phyloP scores from a whole-genome alignment of 2,888 invertebrate species.

The Macrosiphum euphorbiae region DNA sequence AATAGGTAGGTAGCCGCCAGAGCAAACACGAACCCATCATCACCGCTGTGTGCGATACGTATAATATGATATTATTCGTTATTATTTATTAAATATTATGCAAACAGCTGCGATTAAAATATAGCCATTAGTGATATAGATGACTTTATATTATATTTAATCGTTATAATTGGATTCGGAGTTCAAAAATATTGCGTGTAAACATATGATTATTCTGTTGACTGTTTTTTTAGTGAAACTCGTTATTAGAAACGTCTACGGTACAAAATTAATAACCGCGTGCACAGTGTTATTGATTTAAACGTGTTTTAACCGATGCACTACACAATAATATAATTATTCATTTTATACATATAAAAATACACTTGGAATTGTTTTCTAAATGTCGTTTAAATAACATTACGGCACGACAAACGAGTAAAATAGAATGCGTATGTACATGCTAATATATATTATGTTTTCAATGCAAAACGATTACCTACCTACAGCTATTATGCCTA shows the following conservation, averaged over 20 bases:
- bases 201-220: neutral
- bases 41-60: neutral
- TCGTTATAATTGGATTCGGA: neutral
- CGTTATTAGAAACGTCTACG: neutral
- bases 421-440: neutral
- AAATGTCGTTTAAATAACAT: neutral
- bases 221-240: neutral
- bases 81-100: neutral
- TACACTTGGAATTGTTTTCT: neutral
- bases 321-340: neutral
- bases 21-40: neutral
- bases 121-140: no score
- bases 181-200: neutral
- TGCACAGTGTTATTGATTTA: neutral
- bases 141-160: neutral
- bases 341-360: neutral
- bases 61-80: neutral
- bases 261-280: neutral
- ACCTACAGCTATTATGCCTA: neutral
- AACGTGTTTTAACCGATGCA: neutral
- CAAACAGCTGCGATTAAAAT: neutral
- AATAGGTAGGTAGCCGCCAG: neutral
- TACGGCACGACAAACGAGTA: neutral
- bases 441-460: neutral
- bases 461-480: constrained; percentile 1